Percentiles rank a stretch among this genome's conserved stretches.
These are phyloP conservation scores for Rhamphomyia laevipes DNA, from an alignment of 2,888 invertebrate genomes.

Conservation along the genomic window DNA sequence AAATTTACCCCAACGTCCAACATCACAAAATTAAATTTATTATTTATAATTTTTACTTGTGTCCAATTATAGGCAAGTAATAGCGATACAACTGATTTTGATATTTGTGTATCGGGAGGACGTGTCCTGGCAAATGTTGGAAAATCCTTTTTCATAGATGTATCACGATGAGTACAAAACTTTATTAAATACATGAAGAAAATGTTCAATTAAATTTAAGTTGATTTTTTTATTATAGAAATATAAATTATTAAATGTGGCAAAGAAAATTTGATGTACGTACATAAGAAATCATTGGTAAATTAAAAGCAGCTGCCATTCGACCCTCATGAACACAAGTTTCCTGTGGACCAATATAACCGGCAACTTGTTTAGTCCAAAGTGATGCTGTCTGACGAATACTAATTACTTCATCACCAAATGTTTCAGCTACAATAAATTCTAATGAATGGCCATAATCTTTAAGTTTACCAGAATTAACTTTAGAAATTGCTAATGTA, in stretches of 20 bases:
- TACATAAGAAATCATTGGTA: conserved; percentile 94
- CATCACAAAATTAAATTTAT: not conserved
- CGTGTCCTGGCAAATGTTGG: conserved; percentile 86
- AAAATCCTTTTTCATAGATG: conserved; percentile 76
- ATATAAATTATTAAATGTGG: not conserved
- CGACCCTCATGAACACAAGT: conserved; percentile 84
- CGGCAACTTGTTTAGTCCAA: conserved; percentile 74
- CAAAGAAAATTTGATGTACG: not conserved
- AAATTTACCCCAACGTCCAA: no score
- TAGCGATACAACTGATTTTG: conserved; percentile 80
- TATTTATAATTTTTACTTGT: conserved; percentile 46
- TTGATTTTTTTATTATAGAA: not conserved
- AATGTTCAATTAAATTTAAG: not conserved
- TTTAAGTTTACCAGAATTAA: conserved; percentile 50
- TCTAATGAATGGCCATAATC: conserved; percentile 57
- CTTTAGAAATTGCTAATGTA: conserved; percentile 73
- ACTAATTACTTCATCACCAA: conserved; percentile 77
- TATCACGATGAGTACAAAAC: conserved; percentile 84
- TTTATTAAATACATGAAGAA: conserved; percentile 43
- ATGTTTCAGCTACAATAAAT: conserved; percentile 80
- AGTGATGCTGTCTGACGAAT: conserved; percentile 73
- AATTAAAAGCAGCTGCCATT: conserved; percentile 86
- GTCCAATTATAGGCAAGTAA: conserved; percentile 81
- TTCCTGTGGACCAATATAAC: conserved; percentile 74
- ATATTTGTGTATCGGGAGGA: conserved; percentile 88